Base-by-base conservation (phyloP, 2,888 invertebrate species). In the Lithophane semibrunnea region DNA sequence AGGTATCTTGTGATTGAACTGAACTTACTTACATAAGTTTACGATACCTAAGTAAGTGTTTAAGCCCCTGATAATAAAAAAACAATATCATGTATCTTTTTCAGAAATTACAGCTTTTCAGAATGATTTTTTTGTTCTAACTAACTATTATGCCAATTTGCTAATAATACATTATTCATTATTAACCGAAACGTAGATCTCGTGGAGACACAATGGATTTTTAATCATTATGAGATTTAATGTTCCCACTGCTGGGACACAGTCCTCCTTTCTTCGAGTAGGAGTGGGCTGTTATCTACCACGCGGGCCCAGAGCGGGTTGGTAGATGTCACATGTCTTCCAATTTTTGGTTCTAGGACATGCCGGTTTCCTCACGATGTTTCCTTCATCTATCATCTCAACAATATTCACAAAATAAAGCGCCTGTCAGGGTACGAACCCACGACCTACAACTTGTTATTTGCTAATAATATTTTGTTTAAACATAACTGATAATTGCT, bases 401-500 rank as follows among this genome's bases (percentile, higher is more conserved):
- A 37, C 37, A 37, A 37, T 37, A 37, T 37, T 37, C 4, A 5
- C n/a, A 56, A 56, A 56, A 2, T 56, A n/a, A 56, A 56, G 12
- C 5, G 56, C 12, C 56, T 12, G 5, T 12, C 24, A 5, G n/a
- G 2, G 12, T n/a, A n/a, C 12, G 12, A 12, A n/a, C 56, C 56
- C n/a, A n/a, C 56, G 56, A n/a, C 2, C n/a, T 56, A 56, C 12
- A 56, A 56, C n/a, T n/a, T 12, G 12, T n/a, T 56, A 60, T 49
- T 42, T 64, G 24, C 42, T 77, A 49, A 44, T 69, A 65, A 29
- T 60, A 65, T 54, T 65, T 77, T 80, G 37, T 37, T 44, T 37
- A 68, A 52, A 69, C 37, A 60, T 18, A 24, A 67, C 18, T 47
- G 64, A 47, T 82, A 76, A 69, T 76, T 75, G 78, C 16, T 65